Percentiles rank a stretch among this genome's conserved stretches.
Evolutionary conservation across 1,140 invertebrate genomes (phyloP).

Genomic region (Bicyclus anynana): DNA sequence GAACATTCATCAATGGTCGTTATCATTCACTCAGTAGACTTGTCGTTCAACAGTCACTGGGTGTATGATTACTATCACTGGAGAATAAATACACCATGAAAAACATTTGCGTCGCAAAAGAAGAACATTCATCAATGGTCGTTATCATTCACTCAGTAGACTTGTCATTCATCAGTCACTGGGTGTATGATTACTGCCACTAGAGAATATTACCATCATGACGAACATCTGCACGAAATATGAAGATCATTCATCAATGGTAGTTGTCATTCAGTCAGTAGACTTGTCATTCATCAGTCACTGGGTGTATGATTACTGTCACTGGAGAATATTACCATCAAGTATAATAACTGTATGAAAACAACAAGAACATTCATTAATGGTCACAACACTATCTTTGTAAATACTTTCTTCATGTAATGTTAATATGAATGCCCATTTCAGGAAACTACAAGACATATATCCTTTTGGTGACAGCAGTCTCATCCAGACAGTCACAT

Average conservation of each 20-base stretch:
- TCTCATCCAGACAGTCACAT: no score
- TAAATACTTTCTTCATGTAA: no score
- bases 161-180: slow-evolving; percentile 19
- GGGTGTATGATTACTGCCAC: slow-evolving; percentile 14
- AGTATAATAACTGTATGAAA: no score
- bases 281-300: no score
- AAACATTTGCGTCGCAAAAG: background rate
- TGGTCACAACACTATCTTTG: no score
- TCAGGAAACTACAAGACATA: no score
- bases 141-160: slow-evolving; percentile 18
- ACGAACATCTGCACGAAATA: background rate
- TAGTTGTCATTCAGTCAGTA: background rate
- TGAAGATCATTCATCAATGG: background rate
- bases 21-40: slow-evolving; percentile 19
- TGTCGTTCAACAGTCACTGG: slow-evolving; percentile 18
- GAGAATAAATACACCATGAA: background rate
- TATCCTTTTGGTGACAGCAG: no score
- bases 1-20: background rate
- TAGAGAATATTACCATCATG: no score
- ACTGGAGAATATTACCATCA: no score
- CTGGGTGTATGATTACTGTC: no score
- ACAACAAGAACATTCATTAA: background rate
- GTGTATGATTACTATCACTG: slow-evolving; percentile 14
- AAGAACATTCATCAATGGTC: background rate
- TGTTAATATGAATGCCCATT: no score